A percentile compares a stretch with the other conserved stretches of the same genome.
These are phyloP conservation scores for Melospiza georgiana DNA, from an alignment of 2,113 vertebrate genomes.

Conservation along the genomic window DNA sequence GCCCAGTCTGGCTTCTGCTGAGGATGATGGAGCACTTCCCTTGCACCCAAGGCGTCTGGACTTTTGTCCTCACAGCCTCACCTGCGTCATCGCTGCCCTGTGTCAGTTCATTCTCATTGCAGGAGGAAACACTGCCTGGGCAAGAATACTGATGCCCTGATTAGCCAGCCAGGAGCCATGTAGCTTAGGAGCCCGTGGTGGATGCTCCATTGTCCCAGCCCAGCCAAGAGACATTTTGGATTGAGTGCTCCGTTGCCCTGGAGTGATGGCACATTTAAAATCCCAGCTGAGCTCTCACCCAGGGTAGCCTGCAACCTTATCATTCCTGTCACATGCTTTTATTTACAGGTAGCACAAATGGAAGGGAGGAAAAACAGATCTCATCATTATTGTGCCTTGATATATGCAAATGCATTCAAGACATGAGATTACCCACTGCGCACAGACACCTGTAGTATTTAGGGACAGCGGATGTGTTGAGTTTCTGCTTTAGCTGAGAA, in stretches of 20 bases:
- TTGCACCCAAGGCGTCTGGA: rapidly evolving
- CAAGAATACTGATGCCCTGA: background rate
- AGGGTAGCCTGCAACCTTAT: constrained; percentile 26
- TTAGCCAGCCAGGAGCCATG: background rate
- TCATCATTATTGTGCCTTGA: constrained; percentile 66
- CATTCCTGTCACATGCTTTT: constrained; percentile 60
- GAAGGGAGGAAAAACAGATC: constrained; percentile 45
- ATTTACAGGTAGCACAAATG: constrained; percentile 68
- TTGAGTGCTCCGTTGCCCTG: background rate
- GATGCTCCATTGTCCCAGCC: background rate
- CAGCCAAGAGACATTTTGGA: constrained; percentile 2
- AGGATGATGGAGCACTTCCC: background rate
- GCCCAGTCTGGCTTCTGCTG: background rate
- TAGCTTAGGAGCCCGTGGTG: background rate
- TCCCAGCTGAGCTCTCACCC: background rate
- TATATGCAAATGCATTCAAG: constrained; percentile 64
- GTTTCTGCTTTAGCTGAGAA: constrained; percentile 40
- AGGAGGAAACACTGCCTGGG: background rate
- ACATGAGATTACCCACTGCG: constrained; percentile 45
- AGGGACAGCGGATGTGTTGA: constrained; percentile 45
- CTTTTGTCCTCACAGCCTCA: background rate
- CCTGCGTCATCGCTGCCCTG: background rate
- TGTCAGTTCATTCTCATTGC: background rate
- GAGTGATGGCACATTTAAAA: background rate
- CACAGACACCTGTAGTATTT: constrained; percentile 58